Base-by-base conservation (phyloP, 2,888 invertebrate species). In the Acronicta leporina region DNA sequence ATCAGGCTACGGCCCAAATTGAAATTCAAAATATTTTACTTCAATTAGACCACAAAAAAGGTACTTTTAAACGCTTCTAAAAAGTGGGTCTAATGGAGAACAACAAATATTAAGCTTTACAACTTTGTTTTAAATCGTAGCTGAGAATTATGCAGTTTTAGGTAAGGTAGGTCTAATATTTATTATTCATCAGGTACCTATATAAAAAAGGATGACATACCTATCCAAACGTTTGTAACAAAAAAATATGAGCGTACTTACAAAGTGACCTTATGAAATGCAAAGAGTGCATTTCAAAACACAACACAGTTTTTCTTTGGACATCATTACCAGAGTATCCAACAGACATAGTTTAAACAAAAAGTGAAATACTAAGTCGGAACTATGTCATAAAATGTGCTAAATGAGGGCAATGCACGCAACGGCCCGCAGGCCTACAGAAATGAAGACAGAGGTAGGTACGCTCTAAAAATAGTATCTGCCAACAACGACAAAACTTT, bases 321-420 rank as follows among this genome's bases (percentile, higher is more conserved):
- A 73, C 73, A 76, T 76, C 76, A 83, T 81, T 80, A 78, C 79
- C 74, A 66, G 74, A 49, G 65, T 52, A 47, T 62, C 68, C 59
- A 70, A 87, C 87, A 88, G 87, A 87, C 87, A 88, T 87, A 88
- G 88, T 89, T 92, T 89, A 87, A 90, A 90, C 91, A 92, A 93
- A 93, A 92, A 92, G 89, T 91, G 90, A 92, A 89, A 90, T 91
- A 92, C 81, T 88, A 85, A 86, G 83, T 87, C 90, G 91, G 91
- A 91, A 90, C 85, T 86, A 77, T 87, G 87, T 92, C 92, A 92
- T 93, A 93, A 92, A 92, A 91, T 90, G 88, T 87, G 83, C 80
- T 84, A 86, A 92, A 92, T 84, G 92, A 88, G 87, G 81, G 68
- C 81, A 72, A 68, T 77, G 75, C 93, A 94, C 92, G 94, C 93